Percentiles rank a stretch among this genome's conserved stretches.
phyloP scores from a whole-genome alignment of 2,888 invertebrate genomes.

The Machimus rusticus region DNA sequence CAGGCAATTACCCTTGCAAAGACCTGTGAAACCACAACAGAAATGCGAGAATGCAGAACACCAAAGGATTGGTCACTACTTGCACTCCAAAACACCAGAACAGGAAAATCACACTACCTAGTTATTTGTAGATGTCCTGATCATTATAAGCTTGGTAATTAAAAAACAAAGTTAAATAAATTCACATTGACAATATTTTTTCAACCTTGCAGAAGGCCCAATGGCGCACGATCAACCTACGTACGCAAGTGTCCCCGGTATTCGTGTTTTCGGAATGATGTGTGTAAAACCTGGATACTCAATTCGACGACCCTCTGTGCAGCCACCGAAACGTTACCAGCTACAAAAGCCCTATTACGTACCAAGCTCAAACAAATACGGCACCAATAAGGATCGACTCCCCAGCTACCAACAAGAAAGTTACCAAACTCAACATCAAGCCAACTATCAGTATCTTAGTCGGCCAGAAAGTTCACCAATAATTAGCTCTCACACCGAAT shows the following conservation, averaged over 20 bases:
- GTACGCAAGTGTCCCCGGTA: slow-evolving; percentile 92
- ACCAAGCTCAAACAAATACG: slow-evolving; percentile 50
- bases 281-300: slow-evolving; percentile 72
- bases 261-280: slow-evolving; percentile 94
- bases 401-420: slow-evolving; percentile 50
- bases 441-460: slow-evolving; percentile 61
- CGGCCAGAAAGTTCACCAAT: slow-evolving; percentile 57
- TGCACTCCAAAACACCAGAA: slow-evolving; percentile 89
- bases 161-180: slow-evolving; percentile 51
- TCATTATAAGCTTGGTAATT: slow-evolving; percentile 79
- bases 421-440: slow-evolving; percentile 54
- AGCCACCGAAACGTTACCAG: slow-evolving; percentile 61
- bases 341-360: slow-evolving; percentile 61
- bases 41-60: slow-evolving; percentile 87
- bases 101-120: slow-evolving; percentile 92
- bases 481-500: slow-evolving; percentile 51
- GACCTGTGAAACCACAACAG: slow-evolving; percentile 91
- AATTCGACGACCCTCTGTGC: slow-evolving; percentile 59
- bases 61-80: slow-evolving; percentile 91
- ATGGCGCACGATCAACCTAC: slow-evolving; percentile 94
- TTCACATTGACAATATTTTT: neutral
- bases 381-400: slow-evolving; percentile 32
- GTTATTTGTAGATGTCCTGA: slow-evolving; percentile 92
- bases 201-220: slow-evolving; percentile 76
- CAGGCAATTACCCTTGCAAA: slow-evolving; percentile 87